Evolutionary conservation across 2,113 vertebrate species (phyloP).

Genomic region (Phodopus roborovskii): DNA sequence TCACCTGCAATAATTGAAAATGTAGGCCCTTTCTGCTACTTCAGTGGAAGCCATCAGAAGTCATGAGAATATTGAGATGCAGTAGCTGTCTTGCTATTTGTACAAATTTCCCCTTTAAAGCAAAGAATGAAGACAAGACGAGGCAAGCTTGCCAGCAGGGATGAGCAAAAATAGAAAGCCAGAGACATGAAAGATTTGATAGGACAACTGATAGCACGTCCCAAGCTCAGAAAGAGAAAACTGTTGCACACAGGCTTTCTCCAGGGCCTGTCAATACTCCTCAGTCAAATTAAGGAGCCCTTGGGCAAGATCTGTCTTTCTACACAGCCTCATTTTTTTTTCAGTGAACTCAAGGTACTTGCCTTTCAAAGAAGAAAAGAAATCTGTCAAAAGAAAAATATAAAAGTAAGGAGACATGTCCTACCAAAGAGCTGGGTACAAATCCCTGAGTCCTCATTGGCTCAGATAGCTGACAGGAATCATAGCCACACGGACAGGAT

Average conservation of each 20-base stretch:
- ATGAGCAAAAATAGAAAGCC: not conserved
- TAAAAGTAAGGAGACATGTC: not conserved
- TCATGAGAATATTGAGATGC: not conserved
- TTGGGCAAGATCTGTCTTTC: not conserved
- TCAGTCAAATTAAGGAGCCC: not conserved
- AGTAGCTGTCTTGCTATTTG: not conserved
- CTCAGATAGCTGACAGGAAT: not conserved
- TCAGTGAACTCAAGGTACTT: not conserved
- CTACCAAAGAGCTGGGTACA: not conserved
- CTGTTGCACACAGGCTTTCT: not conserved
- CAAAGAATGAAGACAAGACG: not conserved
- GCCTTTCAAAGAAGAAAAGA: conserved; percentile 1
- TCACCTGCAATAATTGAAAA: not conserved
- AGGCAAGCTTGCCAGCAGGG: not conserved
- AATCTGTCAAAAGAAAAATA: not conserved
- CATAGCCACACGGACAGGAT: not conserved
- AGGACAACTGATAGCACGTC: not conserved
- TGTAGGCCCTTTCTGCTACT: not conserved
- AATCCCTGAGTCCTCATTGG: not conserved
- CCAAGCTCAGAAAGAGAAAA: not conserved
- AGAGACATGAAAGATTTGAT: not conserved
- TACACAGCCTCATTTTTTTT: not conserved
- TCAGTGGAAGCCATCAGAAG: not conserved
- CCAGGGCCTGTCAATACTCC: not conserved
- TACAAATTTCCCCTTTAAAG: not conserved